Evolutionary conservation across 2,797 vertebrate genomes (phyloP).

Genomic region (Aldrovandia affinis): DNA sequence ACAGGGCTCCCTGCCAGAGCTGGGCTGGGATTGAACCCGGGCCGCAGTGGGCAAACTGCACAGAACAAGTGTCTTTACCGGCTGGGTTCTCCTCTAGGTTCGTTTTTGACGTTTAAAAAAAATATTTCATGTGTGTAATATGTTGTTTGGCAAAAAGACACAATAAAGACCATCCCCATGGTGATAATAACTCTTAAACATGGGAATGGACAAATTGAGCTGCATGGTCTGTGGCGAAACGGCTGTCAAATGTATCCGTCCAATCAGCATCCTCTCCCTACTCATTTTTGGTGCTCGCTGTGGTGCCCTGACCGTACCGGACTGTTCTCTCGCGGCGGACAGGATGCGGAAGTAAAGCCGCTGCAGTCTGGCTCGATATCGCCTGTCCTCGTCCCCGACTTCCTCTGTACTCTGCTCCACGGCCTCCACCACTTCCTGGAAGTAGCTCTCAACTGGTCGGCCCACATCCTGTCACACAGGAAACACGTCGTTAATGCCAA

Average conservation of each 20-base stretch:
- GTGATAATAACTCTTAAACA: no score
- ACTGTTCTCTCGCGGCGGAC: slow-evolving; percentile 44
- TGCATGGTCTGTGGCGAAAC: no score
- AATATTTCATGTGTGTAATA: no score
- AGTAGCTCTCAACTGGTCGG: slow-evolving; percentile 65
- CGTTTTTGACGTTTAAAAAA: no score
- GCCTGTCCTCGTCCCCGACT: slow-evolving; percentile 38
- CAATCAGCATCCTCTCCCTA: not conserved
- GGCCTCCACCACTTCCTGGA: slow-evolving; percentile 71
- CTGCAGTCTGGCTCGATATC: slow-evolving; percentile 64
- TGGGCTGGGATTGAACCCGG: no score
- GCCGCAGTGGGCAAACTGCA: no score
- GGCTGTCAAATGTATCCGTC: not conserved
- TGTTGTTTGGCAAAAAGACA: no score
- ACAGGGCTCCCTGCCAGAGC: no score
- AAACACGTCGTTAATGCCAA: not conserved
- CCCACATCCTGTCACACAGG: slow-evolving; percentile 64
- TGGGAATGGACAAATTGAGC: no score
- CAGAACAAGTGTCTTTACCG: no score
- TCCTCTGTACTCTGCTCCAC: slow-evolving; percentile 64
- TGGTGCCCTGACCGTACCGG: slow-evolving; percentile 43
- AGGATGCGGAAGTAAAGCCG: slow-evolving; percentile 71
- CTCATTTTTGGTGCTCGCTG: not conserved
- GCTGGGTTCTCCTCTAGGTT: no score
- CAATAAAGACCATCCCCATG: no score